Evolutionary conservation across 2,797 vertebrate species (phyloP).

Genomic region (Austrolebias charrua): DNA sequence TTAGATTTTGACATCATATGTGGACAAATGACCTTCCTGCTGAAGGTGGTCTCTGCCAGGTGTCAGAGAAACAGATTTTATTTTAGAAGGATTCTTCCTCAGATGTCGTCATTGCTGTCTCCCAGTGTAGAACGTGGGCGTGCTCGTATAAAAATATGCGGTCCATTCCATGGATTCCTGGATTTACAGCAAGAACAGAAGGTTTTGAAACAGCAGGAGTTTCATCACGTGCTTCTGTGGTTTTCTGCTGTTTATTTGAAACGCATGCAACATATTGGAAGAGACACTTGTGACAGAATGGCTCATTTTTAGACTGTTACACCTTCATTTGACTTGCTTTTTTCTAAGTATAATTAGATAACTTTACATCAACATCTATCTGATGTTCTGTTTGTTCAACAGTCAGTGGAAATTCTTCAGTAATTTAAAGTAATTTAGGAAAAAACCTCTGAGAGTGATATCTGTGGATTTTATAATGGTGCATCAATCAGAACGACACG

Average conservation of each 20-base stretch:
- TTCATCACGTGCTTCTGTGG: not conserved
- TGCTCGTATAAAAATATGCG: slow-evolving; percentile 6
- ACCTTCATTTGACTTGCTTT: no score
- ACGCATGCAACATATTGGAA: no score
- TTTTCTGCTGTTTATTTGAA: not conserved
- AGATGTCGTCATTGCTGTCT: slow-evolving; percentile 6
- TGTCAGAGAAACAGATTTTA: slow-evolving; percentile 2
- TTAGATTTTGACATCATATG: slow-evolving; percentile 21
- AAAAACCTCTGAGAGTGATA: slow-evolving; percentile 10
- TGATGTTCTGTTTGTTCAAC: no score
- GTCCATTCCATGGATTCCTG: slow-evolving; percentile 15
- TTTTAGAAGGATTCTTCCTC: slow-evolving; percentile 2
- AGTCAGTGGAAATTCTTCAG: slow-evolving; percentile 9
- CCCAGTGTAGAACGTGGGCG: slow-evolving; percentile 12
- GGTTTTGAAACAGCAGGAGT: not conserved
- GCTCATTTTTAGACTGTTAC: not conserved
- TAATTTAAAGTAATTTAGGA: slow-evolving; percentile 12
- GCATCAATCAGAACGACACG: slow-evolving; percentile 14
- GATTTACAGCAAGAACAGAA: slow-evolving; percentile 11
- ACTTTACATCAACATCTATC: not conserved
- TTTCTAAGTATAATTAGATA: not conserved
- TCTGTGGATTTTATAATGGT: slow-evolving; percentile 23
- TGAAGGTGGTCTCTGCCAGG: slow-evolving; percentile 17
- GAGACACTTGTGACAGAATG: not conserved
- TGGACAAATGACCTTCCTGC: not conserved